Evolutionary conservation across 1,140 invertebrate species (phyloP), one percentile per base, ranked within the genome.

Genomic region (Eulimnadia texana): DNA sequence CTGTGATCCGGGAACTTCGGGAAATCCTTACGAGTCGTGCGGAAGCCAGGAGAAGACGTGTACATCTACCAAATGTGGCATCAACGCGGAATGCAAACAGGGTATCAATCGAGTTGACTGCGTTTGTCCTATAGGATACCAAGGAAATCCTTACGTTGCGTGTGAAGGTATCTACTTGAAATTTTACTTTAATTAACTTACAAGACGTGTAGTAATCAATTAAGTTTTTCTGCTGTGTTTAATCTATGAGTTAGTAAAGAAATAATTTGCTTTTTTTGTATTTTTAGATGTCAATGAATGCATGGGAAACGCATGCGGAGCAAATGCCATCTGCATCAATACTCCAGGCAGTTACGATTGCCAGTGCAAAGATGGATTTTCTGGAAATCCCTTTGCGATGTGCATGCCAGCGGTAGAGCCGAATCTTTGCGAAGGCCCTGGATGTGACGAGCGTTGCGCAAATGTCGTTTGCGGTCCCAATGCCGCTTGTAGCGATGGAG

Each of bases 381-480:
- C 82, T 57, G 90, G 90, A 50, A 90, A 93, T 78, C 89, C 90
- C 0, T 92, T 90, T 68, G 77, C 82, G 60, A 80, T 83, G 63
- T 93, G 89, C 68, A 67, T 70, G 64, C 65, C 67, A 74, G 84
- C 42, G 67, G 55, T 65, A 9, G 78, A 84, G 65, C 76, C 47
- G 78, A 79, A 22, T 79, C 23, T 63, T 0, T 61, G 60, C 23
- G 27, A 62, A n/a, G 10, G 33, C 11, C 16, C 22, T 3, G 79
- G 79, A 60, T 93, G 90, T 70, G 69, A 86, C 0, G 88, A 93
- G 83, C 90, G 90, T 0, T 95, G 91, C 70, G 89, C 93, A 75
- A 79, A 82, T 49, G 73, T 89, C 13, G 80, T 80, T 50, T 94
- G 91, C 72, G 87, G 87, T 61, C 84, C 86, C 19, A 92, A 93